phyloP scores from a whole-genome alignment of 2,113 vertebrate genomes.

The Pterocles gutturalis region DNA sequence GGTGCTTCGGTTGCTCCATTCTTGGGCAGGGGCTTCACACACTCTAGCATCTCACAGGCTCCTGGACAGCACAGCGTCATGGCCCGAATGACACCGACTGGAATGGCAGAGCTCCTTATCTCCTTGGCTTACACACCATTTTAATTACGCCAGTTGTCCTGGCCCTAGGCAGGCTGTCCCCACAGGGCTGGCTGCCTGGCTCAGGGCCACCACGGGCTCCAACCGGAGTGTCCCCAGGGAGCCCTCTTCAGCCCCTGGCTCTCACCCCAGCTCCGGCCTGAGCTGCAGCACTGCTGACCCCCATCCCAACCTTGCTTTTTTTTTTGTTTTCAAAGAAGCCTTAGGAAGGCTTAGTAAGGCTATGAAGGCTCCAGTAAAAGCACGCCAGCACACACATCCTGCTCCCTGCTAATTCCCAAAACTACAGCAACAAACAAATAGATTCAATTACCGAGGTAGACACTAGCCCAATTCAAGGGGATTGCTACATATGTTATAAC shows the following conservation, averaged over 20 bases:
- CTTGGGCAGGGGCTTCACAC: neutral
- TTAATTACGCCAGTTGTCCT: fast-evolving
- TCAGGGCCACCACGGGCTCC: neutral
- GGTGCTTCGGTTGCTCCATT: neutral
- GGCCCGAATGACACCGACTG: neutral
- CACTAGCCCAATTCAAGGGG: neutral
- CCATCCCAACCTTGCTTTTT: neutral
- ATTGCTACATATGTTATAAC: conserved; percentile 2
- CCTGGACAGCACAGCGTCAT: fast-evolving
- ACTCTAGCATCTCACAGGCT: fast-evolving
- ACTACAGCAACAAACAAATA: neutral
- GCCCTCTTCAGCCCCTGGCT: neutral
- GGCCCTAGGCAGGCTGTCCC: fast-evolving
- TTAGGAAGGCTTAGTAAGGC: neutral
- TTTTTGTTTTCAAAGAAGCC: neutral
- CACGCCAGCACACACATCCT: neutral
- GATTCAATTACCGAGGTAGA: neutral
- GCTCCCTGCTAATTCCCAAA: neutral
- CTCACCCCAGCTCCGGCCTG: fast-evolving
- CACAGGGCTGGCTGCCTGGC: fast-evolving
- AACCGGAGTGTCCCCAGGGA: neutral
- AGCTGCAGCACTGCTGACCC: neutral
- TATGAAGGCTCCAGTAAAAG: neutral
- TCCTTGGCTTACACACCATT: neutral
- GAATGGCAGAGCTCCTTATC: neutral